Evolutionary conservation across 2,113 vertebrate species (phyloP).

Genomic region (Etheostoma cragini): DNA sequence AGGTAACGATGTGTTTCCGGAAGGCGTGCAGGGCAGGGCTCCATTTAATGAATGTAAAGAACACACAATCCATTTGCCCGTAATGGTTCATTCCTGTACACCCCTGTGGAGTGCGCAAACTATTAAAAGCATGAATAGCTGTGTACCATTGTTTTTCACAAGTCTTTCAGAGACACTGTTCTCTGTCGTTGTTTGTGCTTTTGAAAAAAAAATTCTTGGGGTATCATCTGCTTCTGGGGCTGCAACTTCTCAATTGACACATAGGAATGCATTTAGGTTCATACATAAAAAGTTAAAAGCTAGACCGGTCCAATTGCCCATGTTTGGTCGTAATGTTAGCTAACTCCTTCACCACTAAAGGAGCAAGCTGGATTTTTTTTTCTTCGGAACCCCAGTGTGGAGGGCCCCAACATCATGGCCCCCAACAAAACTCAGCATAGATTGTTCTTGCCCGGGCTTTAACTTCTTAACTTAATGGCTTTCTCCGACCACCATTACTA

Average conservation of each 20-base stretch:
- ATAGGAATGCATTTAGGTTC: too few species aligned
- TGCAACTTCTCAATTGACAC: neutral
- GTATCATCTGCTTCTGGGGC: neutral
- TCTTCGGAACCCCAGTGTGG: too few species aligned
- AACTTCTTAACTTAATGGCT: too few species aligned
- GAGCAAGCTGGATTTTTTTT: too few species aligned
- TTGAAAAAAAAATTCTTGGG: neutral
- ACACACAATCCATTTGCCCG: conserved; percentile 12
- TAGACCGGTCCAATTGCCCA: too few species aligned
- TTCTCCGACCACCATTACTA: too few species aligned
- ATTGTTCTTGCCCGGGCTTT: too few species aligned
- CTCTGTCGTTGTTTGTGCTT: neutral
- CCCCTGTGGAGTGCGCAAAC: neutral
- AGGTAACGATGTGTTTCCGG: conserved; percentile 28
- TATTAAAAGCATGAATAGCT: conserved; percentile 6
- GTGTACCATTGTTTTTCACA: neutral
- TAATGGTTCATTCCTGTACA: conserved; percentile 5
- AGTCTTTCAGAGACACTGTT: neutral
- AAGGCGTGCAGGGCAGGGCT: conserved; percentile 2
- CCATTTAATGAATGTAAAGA: conserved; percentile 37
- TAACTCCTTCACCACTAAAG: too few species aligned
- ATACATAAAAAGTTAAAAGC: too few species aligned
- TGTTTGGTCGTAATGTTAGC: too few species aligned
- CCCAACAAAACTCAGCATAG: too few species aligned
- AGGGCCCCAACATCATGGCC: too few species aligned